Evolutionary conservation across 1,140 invertebrate genomes (phyloP), one percentile per base, ranked within the genome.

Genomic region (Papilio helenus): DNA sequence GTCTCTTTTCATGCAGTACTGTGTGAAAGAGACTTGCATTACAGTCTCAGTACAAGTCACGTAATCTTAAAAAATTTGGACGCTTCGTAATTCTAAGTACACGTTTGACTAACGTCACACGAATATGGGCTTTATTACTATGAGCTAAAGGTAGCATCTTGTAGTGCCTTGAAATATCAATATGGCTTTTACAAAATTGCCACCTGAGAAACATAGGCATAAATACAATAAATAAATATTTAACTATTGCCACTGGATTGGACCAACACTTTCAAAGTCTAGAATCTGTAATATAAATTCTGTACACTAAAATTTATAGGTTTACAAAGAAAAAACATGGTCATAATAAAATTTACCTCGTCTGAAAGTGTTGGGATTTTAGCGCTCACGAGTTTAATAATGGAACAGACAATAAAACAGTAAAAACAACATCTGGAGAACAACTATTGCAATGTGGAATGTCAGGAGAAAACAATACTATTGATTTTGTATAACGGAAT

Each of bases 371-470:
- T 80, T 81, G 80, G 80, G 76, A 29, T 23, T 26, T 34, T 16
- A 26, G 72, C 26, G 46, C 46, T 51, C 72, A 74, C 58, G 80
- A 77, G 68, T 73, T 46, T 26, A 80, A 79, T 44, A 84, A 80
- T 68, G 65, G 61, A 80, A 84, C 82, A 86, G 55, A 78, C 80
- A 79, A 72, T 82, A 80, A 80, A 82, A 77, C 42, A 77, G 58
- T 58, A 80, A 82, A 68, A 79, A 78, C 72, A 82, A 85, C 82
- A 86, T 86, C 85, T 85, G 79, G 82, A 82, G 83, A 79, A 85
- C 79, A 86, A 85, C 87, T 89, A 89, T 87, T 89, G 87, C 87
- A 87, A 82, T 82, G 82, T 87, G 87, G 87, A 89, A 87, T 89
- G 87, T 86, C 82, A 72, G 72, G 80, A 80, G 55, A 82, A 81